Conservation (phyloP, 2,888 invertebrate genomes). For the Aleiodes alternator region DNA sequence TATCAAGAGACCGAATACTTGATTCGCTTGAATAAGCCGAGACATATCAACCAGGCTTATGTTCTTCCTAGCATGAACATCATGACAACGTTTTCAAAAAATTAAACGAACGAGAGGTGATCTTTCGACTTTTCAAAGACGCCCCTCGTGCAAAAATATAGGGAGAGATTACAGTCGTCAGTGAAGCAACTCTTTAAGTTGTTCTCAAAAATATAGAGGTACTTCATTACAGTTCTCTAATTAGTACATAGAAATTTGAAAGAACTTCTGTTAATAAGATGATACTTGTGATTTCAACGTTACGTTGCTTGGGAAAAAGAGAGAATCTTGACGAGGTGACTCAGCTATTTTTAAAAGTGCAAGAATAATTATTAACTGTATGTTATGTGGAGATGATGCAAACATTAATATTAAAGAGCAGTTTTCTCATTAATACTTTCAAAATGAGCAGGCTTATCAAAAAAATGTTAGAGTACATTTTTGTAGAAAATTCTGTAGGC, state of each 20-base stretch:
- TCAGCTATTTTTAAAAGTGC: not conserved
- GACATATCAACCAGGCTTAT: conserved; percentile 37
- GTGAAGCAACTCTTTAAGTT: conserved; percentile 16
- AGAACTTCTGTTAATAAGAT: too few relatives aligned
- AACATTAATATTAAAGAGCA: too few relatives aligned
- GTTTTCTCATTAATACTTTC: too few relatives aligned
- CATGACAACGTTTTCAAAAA: conserved; percentile 47
- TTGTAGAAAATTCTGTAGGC: too few relatives aligned
- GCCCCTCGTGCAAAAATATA: conserved; percentile 31
- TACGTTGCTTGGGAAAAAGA: not conserved
- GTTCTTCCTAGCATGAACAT: conserved; percentile 21
- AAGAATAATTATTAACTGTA: not conserved
- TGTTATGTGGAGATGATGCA: too few relatives aligned
- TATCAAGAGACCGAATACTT: conserved; percentile 66
- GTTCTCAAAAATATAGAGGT: not conserved
- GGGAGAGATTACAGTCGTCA: conserved; percentile 15
- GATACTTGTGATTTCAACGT: too few relatives aligned
- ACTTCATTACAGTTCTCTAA: conserved; percentile 1
- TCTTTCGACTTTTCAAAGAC: conserved; percentile 41
- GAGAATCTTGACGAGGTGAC: not conserved
- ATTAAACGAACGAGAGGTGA: conserved; percentile 53
- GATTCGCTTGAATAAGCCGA: conserved; percentile 61
- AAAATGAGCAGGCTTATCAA: too few relatives aligned
- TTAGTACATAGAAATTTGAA: too few relatives aligned
- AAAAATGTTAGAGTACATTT: too few relatives aligned